Percentiles rank a stretch among this genome's conserved stretches.
These are phyloP conservation scores for Paraescarpia echinospica DNA, from an alignment of 1,140 invertebrate species.

Conservation along the genomic window DNA sequence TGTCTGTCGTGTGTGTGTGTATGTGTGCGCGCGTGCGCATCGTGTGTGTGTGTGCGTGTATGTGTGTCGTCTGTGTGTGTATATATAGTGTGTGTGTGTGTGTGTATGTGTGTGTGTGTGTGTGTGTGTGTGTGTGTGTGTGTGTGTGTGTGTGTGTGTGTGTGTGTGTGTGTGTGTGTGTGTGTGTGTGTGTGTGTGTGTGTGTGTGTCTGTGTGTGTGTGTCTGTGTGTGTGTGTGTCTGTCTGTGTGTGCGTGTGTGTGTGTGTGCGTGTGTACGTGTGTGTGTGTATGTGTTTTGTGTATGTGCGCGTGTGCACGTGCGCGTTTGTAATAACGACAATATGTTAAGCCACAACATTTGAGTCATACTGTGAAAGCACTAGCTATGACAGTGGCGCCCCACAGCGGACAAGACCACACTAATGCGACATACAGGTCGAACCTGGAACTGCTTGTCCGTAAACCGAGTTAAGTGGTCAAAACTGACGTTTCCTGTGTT, in stretches of 20 bases:
- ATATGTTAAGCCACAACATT: neutral
- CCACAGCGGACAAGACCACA: neutral
- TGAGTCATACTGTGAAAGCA: neutral
- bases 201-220: neutral
- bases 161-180: neutral
- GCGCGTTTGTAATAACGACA: neutral
- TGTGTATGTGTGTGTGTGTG: no score
- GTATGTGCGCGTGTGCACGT: neutral
- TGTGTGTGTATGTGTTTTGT: neutral
- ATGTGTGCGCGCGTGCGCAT: neutral
- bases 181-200: neutral
- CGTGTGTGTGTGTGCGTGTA: neutral
- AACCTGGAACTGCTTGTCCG: no score
- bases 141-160: neutral
- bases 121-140: neutral
- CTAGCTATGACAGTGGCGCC: neutral
- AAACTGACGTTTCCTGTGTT: no score
- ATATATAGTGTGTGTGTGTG: no score
- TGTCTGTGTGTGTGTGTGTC: neutral
- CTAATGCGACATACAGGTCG: neutral
- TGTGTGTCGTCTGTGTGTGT: neutral
- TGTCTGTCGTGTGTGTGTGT: no score
- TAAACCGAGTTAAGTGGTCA: no score
- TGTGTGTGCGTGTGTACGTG: neutral
- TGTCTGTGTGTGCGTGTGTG: neutral